A percentile compares a stretch with the other conserved stretches of the same genome.
Conservation (phyloP, 1,140 invertebrate species). For the Lanistes nyassanus region DNA sequence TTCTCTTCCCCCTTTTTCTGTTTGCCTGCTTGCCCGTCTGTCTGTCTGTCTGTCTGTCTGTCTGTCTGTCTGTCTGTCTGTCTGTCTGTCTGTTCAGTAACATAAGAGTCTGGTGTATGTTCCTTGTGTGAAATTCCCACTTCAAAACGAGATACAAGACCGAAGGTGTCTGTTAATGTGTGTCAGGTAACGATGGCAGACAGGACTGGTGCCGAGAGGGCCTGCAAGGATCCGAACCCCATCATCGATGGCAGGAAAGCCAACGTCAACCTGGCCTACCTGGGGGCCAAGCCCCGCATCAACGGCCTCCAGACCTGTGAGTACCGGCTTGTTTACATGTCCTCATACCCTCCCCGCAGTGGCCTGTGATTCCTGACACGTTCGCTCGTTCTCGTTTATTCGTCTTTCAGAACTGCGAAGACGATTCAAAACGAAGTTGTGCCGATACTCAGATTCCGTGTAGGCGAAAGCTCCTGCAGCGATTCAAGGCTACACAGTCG, state of each 20-base stretch:
- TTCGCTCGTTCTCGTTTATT: not conserved
- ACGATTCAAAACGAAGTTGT: too few relatives aligned
- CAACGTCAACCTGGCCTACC: conserved; percentile 96
- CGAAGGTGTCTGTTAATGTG: conserved; percentile 1
- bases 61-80: conserved; percentile 7
- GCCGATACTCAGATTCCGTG: too few relatives aligned
- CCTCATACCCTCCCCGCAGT: not conserved
- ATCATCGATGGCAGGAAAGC: conserved; percentile 99
- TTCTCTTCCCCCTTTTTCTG: too few relatives aligned
- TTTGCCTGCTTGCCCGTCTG: too few relatives aligned
- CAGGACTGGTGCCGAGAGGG: conserved; percentile 89
- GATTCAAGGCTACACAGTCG: too few relatives aligned
- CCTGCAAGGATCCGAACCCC: conserved; percentile 97
- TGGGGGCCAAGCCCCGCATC: conserved; percentile 91
- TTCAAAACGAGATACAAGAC: too few relatives aligned
- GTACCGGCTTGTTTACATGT: too few relatives aligned
- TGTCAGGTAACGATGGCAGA: conserved; percentile 97
- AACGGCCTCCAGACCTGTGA: conserved; percentile 36
- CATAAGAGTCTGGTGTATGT: too few relatives aligned
- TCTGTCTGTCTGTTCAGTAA: not conserved
- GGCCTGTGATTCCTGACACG: not conserved
- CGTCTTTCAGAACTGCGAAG: too few relatives aligned
- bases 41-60: not conserved
- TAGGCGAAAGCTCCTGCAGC: too few relatives aligned
- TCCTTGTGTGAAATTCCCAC: too few relatives aligned